Conservation (phyloP, 2,797 vertebrate species). For the Erpetoichthys calabaricus region DNA sequence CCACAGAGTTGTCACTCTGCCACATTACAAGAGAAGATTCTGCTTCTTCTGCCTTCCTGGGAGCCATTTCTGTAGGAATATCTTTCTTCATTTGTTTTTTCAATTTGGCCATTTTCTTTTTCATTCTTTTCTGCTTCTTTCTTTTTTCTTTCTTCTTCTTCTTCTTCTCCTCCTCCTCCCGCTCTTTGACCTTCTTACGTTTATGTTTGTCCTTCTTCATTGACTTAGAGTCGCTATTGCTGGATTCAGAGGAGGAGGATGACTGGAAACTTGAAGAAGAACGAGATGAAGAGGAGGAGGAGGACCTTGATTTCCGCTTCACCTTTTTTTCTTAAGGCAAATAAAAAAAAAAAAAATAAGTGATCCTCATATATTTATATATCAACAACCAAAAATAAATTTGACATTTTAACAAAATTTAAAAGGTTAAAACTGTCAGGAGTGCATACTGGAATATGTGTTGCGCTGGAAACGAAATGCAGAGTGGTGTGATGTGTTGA, state of each 20-base stretch:
- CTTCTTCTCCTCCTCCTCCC: constrained; percentile 44
- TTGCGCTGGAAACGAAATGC: too few species aligned
- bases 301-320: constrained; percentile 45
- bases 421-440: too few species aligned
- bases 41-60: constrained; percentile 22
- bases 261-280: constrained; percentile 45
- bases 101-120: constrained; percentile 34
- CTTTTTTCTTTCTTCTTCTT: constrained; percentile 39
- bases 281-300: constrained; percentile 46
- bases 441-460: too few species aligned
- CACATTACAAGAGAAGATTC: constrained; percentile 66
- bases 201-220: constrained; percentile 55
- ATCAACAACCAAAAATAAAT: neutral
- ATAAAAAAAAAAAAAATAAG: constrained; percentile 27
- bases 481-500: too few species aligned
- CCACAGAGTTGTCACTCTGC: constrained; percentile 58
- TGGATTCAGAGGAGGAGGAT: constrained; percentile 53
- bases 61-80: constrained; percentile 10
- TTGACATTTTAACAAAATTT: neutral
- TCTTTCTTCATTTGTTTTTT: constrained; percentile 26
- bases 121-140: constrained; percentile 35
- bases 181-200: constrained; percentile 37
- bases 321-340: constrained; percentile 45
- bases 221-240: constrained; percentile 42
- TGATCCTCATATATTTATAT: constrained; percentile 1